Evolutionary conservation across 2,113 vertebrate species (phyloP).

Genomic region (Periophthalmus modestus): DNA sequence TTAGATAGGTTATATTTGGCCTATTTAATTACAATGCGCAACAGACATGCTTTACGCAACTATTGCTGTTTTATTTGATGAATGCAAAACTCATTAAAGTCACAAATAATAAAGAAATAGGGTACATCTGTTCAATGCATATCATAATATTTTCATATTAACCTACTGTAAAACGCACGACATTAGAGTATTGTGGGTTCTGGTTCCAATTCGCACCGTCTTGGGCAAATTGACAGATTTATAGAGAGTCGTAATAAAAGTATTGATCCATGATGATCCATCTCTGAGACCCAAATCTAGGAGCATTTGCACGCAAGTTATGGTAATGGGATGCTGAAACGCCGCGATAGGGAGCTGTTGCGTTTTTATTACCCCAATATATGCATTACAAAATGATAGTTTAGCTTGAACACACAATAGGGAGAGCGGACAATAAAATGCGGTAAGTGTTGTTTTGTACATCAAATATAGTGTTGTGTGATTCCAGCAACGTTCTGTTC

Average conservation of each 20-base stretch:
- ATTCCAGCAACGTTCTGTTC: constrained; percentile 55
- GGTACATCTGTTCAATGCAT: not conserved
- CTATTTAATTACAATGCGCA: constrained; percentile 19
- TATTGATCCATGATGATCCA: constrained; percentile 63
- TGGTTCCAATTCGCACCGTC: constrained; percentile 13
- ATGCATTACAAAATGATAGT: constrained; percentile 64
- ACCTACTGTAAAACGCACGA: not conserved
- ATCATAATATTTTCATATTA: not conserved
- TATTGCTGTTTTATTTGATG: not conserved
- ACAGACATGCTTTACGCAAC: not conserved
- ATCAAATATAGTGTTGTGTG: constrained; percentile 58
- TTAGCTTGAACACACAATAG: constrained; percentile 59
- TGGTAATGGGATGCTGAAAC: constrained; percentile 56
- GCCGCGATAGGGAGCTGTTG: constrained; percentile 51
- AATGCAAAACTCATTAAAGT: not conserved
- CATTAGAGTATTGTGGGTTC: not conserved
- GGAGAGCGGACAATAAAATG: constrained; percentile 64
- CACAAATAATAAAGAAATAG: no score
- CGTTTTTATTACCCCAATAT: constrained; percentile 57
- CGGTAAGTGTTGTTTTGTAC: constrained; percentile 56
- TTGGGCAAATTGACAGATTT: constrained; percentile 47
- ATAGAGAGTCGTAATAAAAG: constrained; percentile 53
- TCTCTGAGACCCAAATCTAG: constrained; percentile 46
- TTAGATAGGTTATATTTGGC: constrained; percentile 18
- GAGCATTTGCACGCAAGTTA: constrained; percentile 50